Base-by-base conservation (phyloP, 2,888 invertebrate genomes). In the Aphidius colemani region DNA sequence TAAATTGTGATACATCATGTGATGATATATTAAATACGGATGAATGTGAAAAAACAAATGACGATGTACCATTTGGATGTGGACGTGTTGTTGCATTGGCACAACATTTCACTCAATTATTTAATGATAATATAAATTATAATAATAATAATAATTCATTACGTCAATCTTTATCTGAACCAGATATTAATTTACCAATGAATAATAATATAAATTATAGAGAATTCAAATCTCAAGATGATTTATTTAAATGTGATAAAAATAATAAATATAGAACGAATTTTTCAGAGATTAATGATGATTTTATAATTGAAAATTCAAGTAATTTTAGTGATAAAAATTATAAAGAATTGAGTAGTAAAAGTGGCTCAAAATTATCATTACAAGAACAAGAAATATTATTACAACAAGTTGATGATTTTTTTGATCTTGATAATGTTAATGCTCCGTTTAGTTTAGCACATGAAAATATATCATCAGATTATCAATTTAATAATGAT, bases 41-140 rank as follows among this genome's bases (percentile, higher is more conserved):
- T 18, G 89, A 88, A 70, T 88, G 87, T 18, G 90, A 90, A 90
- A 88, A 87, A 72, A 89, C 89, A 0, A 90, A 90, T 0, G 89
- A 89, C 71, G 89, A 90, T 30, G 88, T 88, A 59, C 82, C 89
- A 63, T 86, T 90, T 18, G 88, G 90, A 0, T 86, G 86, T 64
- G 90, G 90, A 1, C 87, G 89, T 78, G 91, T 92, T 0, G 89
- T 88, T 64, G 89, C 88, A 49, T 82, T 92, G 65, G 85, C 90
- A 0, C 88, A 88, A 75, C 90, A 89, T 78, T 92, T 91, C 62
- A 83, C 84, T 0, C 75, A 80, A 49, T 77, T 84, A 13, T 83
- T 82, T 1, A 82, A 82, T 9, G 78, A 81, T 0, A 82, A 82
- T 4, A 64, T 82, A 8, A 81, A 82, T 8, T 80, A 77, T 69